Evolutionary conservation across 2,888 invertebrate genomes (phyloP).

Genomic region (Morpho deidamia): DNA sequence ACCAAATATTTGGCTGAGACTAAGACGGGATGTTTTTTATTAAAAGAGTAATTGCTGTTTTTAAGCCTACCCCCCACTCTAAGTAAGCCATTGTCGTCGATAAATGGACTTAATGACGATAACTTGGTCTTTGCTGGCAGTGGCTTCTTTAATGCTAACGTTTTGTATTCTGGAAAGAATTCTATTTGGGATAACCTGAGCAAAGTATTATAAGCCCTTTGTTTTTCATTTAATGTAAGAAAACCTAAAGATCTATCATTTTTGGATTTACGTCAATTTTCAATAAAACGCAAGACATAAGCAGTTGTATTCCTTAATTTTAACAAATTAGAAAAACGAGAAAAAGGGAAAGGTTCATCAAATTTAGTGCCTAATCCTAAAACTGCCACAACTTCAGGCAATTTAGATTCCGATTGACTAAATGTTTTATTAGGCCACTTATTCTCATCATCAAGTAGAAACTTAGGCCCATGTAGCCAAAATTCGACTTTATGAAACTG

Average conservation of each 20-base stretch:
- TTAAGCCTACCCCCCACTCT: conserved; percentile 2
- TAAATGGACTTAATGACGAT: neutral
- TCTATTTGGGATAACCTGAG: neutral
- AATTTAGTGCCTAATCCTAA: neutral
- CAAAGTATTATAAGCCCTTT: neutral
- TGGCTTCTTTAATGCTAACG: neutral
- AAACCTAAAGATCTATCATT: too few relatives aligned
- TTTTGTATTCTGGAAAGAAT: neutral
- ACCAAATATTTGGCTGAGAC: conserved; percentile 2
- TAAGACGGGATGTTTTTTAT: conserved; percentile 1
- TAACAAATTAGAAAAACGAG: too few relatives aligned
- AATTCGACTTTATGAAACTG: neutral
- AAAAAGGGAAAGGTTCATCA: too few relatives aligned
- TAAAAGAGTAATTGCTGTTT: neutral
- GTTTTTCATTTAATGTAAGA: too few relatives aligned
- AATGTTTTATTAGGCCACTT: neutral
- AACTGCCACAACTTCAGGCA: neutral
- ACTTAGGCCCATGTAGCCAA: too few relatives aligned
- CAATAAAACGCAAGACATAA: neutral
- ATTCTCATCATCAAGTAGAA: neutral
- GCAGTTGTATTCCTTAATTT: neutral
- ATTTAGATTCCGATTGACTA: neutral
- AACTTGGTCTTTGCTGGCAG: neutral
- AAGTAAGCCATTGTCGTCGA: neutral
- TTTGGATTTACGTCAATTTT: too few relatives aligned